A percentile compares a stretch with the other conserved stretches of the same genome.
Evolutionary conservation across 2,888 invertebrate species (phyloP).

Genomic region (Melanophora roralis): DNA sequence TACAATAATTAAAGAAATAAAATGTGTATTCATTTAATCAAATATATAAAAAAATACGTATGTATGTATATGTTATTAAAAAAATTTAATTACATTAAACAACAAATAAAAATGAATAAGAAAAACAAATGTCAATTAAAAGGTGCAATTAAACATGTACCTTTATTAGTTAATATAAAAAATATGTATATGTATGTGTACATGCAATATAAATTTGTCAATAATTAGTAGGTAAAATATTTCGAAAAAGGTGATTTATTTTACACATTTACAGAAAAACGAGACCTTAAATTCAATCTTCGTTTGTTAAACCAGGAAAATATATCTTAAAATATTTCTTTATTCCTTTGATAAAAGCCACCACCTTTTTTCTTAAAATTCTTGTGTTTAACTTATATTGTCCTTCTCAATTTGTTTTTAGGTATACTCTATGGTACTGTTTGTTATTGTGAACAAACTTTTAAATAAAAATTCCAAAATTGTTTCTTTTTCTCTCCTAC

Average conservation of each 20-base stretch:
- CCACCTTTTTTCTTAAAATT: slow-evolving; percentile 17
- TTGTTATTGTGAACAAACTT: slow-evolving; percentile 36
- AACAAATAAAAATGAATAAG: background rate
- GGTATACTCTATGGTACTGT: slow-evolving; percentile 44
- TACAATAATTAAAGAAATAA: slow-evolving; percentile 58
- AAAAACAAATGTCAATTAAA: slow-evolving; percentile 60
- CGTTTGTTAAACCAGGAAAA: background rate
- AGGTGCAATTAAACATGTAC: slow-evolving; percentile 40
- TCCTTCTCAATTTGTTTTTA: slow-evolving; percentile 57
- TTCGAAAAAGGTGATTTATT: slow-evolving; percentile 27
- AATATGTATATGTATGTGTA: no score
- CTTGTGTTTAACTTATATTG: slow-evolving; percentile 4
- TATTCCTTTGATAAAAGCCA: slow-evolving; percentile 32
- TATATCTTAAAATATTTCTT: no score
- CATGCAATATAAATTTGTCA: no score
- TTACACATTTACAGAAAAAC: background rate
- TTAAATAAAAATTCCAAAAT: slow-evolving; percentile 30
- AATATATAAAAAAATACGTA: background rate
- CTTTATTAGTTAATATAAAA: background rate
- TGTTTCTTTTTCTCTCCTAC: background rate
- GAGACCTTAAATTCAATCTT: background rate
- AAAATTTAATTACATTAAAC: slow-evolving; percentile 6
- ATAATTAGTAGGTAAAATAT: background rate
- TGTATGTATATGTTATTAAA: background rate
- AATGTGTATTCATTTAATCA: slow-evolving; percentile 10